phyloP scores from a whole-genome alignment of 2,888 invertebrate species.

The Hoplodrina blanda region DNA sequence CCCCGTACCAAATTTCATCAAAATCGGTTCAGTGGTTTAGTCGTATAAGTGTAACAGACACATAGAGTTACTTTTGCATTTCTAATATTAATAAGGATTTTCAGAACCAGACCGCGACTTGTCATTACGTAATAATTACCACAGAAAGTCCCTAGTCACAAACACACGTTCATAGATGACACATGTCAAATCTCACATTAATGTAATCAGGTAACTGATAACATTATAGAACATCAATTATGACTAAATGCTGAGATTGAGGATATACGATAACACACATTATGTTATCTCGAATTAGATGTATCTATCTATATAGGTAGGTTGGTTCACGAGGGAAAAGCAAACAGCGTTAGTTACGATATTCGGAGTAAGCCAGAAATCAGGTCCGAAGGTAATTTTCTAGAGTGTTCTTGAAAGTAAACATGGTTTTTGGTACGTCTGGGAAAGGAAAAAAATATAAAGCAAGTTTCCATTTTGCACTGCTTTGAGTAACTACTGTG shows the following conservation, averaged over 20 bases:
- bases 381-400: conserved; percentile 31
- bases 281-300: conserved; percentile 17
- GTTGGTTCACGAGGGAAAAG: conserved; percentile 16
- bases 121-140: too few species aligned
- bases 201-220: conserved; percentile 39
- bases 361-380: conserved; percentile 37
- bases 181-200: conserved; percentile 18
- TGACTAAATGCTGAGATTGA: conserved; percentile 29
- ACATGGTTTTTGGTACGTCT: conserved; percentile 6
- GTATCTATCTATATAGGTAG: background rate
- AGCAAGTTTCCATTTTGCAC: background rate
- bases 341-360: conserved; percentile 16
- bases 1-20: too few species aligned
- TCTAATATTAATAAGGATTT: too few species aligned
- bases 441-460: background rate
- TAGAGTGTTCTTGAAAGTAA: conserved; percentile 38
- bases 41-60: too few species aligned
- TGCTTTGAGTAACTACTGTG: conserved; percentile 7
- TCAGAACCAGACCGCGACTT: too few species aligned
- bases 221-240: conserved; percentile 43
- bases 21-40: too few species aligned
- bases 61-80: too few species aligned
- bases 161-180: conserved; percentile 11
- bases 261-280: conserved; percentile 28
- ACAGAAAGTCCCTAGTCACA: background rate